phyloP scores from a whole-genome alignment of 2,113 vertebrate genomes.

The Anthoscopus minutus region DNA sequence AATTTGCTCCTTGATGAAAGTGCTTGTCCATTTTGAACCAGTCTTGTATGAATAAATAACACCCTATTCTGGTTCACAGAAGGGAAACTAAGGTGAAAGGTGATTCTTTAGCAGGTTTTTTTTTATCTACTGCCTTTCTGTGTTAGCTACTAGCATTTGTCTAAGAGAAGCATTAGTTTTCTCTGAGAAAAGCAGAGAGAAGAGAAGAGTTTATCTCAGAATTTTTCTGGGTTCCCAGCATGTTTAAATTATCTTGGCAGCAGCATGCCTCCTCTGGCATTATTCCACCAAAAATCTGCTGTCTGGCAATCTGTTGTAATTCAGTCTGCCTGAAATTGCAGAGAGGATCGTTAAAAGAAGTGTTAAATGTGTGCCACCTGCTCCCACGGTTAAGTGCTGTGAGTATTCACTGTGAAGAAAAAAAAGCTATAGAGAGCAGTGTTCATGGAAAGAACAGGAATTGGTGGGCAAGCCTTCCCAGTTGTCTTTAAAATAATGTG shows the following conservation, averaged over 20 bases:
- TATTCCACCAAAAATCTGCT: slow-evolving; percentile 14
- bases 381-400: background rate
- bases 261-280: slow-evolving; percentile 11
- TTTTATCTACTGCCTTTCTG: background rate
- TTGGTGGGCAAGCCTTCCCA: background rate
- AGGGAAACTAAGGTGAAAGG: background rate
- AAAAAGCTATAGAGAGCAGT: background rate
- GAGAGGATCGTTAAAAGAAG: background rate
- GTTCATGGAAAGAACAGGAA: background rate
- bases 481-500: background rate
- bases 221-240: background rate
- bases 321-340: background rate
- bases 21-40: background rate
- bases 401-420: background rate
- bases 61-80: background rate
- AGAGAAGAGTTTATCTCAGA: background rate
- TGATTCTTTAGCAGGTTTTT: background rate
- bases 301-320: slow-evolving; percentile 13
- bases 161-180: background rate
- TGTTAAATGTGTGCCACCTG: slow-evolving; percentile 2
- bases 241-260: slow-evolving; percentile 23
- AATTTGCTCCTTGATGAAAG: background rate
- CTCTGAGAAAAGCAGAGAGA: background rate
- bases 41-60: background rate
- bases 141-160: background rate